Conservation (phyloP, 2,113 vertebrate genomes). For the Falcunculus frontatus region DNA sequence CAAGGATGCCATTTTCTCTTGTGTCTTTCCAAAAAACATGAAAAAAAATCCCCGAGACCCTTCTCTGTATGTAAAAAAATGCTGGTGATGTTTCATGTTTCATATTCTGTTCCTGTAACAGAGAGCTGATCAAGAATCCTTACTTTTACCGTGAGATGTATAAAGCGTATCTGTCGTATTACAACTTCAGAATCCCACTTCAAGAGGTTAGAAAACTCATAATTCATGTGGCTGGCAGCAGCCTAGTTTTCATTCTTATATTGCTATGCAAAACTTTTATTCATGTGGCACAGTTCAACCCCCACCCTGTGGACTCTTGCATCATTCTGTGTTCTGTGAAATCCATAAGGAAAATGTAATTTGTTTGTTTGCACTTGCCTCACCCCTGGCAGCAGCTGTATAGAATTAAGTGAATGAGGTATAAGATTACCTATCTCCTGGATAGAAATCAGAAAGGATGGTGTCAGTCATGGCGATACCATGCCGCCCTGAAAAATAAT, state of each 20-base stretch:
- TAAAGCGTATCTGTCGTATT: background rate
- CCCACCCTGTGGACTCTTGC: background rate
- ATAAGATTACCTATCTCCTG: background rate
- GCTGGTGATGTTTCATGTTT: background rate
- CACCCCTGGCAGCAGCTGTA: background rate
- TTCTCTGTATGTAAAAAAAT: background rate
- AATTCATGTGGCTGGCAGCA: background rate
- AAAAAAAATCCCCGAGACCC: fast-evolving
- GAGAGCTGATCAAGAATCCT: background rate
- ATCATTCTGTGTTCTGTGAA: background rate
- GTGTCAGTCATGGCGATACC: background rate
- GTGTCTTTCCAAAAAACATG: background rate
- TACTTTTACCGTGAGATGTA: background rate
- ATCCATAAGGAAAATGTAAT: background rate
- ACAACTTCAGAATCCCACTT: background rate
- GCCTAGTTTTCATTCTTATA: background rate
- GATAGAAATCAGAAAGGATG: background rate
- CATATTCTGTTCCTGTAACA: background rate
- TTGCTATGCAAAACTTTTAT: background rate
- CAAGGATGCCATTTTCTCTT: background rate
- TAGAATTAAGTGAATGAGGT: background rate
- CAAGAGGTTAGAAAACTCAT: background rate
- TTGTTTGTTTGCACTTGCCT: background rate
- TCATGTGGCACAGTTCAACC: background rate
- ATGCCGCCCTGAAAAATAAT: background rate